Base-by-base conservation (phyloP, 2,888 invertebrate genomes). In the Oligia fasciuncula region DNA sequence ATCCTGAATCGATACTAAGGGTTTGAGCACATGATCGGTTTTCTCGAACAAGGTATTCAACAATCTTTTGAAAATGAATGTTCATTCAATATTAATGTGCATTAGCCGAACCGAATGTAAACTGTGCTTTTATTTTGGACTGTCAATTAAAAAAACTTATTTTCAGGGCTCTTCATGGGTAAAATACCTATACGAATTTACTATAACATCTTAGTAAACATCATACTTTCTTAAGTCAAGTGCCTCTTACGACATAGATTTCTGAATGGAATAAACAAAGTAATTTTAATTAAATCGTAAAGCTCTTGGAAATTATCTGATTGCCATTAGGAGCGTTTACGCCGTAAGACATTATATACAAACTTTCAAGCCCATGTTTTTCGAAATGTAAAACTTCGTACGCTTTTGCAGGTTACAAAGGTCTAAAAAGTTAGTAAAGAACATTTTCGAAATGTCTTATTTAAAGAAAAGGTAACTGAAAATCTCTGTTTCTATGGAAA, bases 21-120 rank as follows among this genome's bases (percentile, higher is more conserved):
- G 77, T 83, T 86, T 85, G 82, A 84, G 82, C 77, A 85, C 83
- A 85, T 85, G 84, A 85, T 85, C 85, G 85, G 80, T 85, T 85
- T 80, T 75, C 67, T 60, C 63, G 57, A 85, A 85, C 86, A 85
- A 83, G 80, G 72, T 67, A 80, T 75, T 49, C 51, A 77, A 75
- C 69, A 54, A 83, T 86, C 80, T 83, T 83, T 66, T 73, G 77
- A 77, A 85, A 83, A 73, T 69, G 60, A 67, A 73, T 73, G 80
- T 83, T 83, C 76, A 83, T 76, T 71, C 63, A 83, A 73, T 83
- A 73, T 65, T 65, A 68, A 82, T 73, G 65, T 83, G 57, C 69
- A 79, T 84, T 70, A 73, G 40, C 14, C 54, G 73, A 73, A 68
- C 14, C 54, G 73, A 73, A 68, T 43, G 43, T 65, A 63, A 68